Evolutionary conservation across 2,113 vertebrate species (phyloP), one percentile per base, ranked within the genome.

Genomic region (Callorhinus ursinus): DNA sequence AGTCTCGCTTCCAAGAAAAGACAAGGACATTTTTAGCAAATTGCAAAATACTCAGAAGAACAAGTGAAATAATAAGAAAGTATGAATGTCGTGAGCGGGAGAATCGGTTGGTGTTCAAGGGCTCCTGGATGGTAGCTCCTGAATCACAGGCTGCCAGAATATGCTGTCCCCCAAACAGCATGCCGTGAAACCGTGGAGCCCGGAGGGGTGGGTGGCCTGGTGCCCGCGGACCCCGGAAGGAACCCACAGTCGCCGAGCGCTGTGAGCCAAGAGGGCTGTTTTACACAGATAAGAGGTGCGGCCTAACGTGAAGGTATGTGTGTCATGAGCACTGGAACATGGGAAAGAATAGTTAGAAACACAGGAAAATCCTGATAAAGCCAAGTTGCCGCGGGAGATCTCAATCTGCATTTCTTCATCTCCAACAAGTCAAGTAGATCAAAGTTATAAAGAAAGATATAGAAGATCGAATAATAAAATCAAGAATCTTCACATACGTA

Each of bases 101-200:
- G 57, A 10, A 3, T 16, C 8, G 4, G 24, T 3, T 14, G 24
- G 51, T 42, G 28, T 33, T 12, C 69, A 33, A 46, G 51, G 26
- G 11, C 59, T 74, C 10, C 46, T 55, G 33, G 31, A 1, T 0
- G 4, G 5, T 36, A 14, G 28, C 21, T n/a, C 33, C n/a, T 11
- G 49, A 36, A 4, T 31, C 21, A 33, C 5, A 4, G 19, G 36
- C 31, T 55, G 19, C 72, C n/a, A 5, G 36, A 55, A 18, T 8
- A 7, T 1, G 7, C 11, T 2, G 2, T 0, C 15, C 8, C 7
- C 22, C 39, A 28, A 39, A 19, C 26, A 12, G 6, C 21, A 10
- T 0, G 11, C 15, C 24, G 42, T 7, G 11, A 36, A 26, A 53
- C 18, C 26, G 0, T 7, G 36, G 2, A 12, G 4, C 28, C 12